Evolutionary conservation across 2,113 vertebrate genomes (phyloP).

Genomic region (Chaetura pelagica): DNA sequence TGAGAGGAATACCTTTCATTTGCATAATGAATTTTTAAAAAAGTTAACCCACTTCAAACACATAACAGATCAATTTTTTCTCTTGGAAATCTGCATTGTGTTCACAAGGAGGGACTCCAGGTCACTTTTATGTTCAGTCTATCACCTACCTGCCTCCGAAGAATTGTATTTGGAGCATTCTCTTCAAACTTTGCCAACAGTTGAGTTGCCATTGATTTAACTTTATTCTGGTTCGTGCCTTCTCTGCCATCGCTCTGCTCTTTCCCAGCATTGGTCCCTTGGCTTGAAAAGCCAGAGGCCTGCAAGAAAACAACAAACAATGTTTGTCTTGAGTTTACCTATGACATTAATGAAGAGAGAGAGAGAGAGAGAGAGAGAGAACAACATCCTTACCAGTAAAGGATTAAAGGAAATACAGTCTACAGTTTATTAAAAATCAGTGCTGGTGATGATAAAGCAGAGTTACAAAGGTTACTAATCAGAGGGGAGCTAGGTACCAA

Average conservation of each 20-base stretch:
- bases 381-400: background rate
- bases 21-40: background rate
- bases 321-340: background rate
- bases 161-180: slow-evolving; percentile 72
- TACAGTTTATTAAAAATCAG: background rate
- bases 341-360: background rate
- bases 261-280: slow-evolving; percentile 55
- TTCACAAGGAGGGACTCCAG: background rate
- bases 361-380: background rate
- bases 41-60: background rate
- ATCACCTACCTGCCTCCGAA: slow-evolving; percentile 85
- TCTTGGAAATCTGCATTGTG: background rate
- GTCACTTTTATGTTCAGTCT: background rate
- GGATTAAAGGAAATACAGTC: background rate
- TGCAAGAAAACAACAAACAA: slow-evolving; percentile 54
- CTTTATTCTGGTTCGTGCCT: slow-evolving; percentile 87
- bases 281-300: slow-evolving; percentile 79
- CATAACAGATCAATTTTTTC: background rate
- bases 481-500: background rate
- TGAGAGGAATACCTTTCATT: background rate
- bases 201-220: slow-evolving; percentile 94
- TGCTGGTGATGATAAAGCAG: background rate
- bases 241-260: slow-evolving; percentile 78
- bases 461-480: background rate
- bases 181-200: slow-evolving; percentile 95